Conservation (phyloP, 2,888 invertebrate species). For the Limnephilus auricula region DNA sequence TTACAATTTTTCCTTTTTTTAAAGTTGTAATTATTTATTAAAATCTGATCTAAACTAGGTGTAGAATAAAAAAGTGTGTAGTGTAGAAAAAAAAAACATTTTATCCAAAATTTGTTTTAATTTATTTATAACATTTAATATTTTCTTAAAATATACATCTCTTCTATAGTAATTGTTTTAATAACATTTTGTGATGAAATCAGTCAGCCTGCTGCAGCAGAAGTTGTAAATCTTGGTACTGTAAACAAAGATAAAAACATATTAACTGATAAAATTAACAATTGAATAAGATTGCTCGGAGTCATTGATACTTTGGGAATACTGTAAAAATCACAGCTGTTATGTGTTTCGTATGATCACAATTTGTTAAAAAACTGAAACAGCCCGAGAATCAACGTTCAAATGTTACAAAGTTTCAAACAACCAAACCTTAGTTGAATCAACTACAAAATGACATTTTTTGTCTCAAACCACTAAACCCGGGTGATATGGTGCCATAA, state of each 20-base stretch:
- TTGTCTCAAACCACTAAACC: no score
- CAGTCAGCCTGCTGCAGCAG: conserved; percentile 68
- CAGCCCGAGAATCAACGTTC: no score
- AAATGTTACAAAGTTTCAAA: no score
- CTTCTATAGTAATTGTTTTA: background rate
- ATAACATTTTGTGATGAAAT: conserved; percentile 16
- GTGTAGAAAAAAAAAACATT: background rate
- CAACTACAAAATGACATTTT: no score
- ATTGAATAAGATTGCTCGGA: background rate
- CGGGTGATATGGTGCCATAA: background rate
- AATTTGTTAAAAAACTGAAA: no score
- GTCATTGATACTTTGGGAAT: no score
- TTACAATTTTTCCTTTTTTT: background rate
- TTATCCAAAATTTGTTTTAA: background rate
- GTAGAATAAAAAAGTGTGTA: background rate
- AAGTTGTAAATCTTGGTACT: conserved; percentile 73
- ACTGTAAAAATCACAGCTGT: no score
- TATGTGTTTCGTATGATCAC: no score
- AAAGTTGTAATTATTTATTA: background rate
- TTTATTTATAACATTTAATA: background rate
- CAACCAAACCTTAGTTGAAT: no score
- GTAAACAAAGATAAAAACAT: conserved; percentile 42
- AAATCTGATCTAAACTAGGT: background rate
- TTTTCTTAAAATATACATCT: background rate
- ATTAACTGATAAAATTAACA: background rate